Evolutionary conservation across 2,888 invertebrate species (phyloP), one percentile per base, ranked within the genome.

Genomic region (Biston stratarius): DNA sequence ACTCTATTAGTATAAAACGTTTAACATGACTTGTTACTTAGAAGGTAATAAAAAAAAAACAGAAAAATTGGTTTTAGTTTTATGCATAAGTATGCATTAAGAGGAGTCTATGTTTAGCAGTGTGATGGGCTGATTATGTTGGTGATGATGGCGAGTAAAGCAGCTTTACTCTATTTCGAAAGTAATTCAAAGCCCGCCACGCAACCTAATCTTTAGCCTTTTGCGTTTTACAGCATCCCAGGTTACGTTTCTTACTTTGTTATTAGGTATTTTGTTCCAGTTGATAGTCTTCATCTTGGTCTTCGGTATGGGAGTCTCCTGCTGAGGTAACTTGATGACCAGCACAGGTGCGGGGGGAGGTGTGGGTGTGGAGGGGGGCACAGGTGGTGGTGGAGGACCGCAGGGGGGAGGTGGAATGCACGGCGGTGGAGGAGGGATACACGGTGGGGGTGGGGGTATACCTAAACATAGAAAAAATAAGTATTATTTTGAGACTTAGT

Each of bases 241-340:
- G 24, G 24, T 24, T n/a, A n/a, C 24, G 24, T n/a, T n/a, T n/a
- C 85, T 87, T 48, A 97, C 97, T 94, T 97, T 98, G 84, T 96
- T 97, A 83, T 96, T 97, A 45, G 99, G 98, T 80, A 99, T 98
- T 90, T 99, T 99, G 85, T 98, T 98, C 99, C 99, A 99, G 84
- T 99, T 99, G 73, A 99, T 97, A 0, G 99, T 98, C 92, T 98
- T 99, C 98, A 99, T 99, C 90, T 99, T 99, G 38, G 97, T 96
- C 88, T 97, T 98, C n/a, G 99, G 99, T 67, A 96, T 96, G 0
- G 99, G 99, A 0, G 97, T 98, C 81, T 97, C 97, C 85, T 98
- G 98, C 81, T 98, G 98, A 12, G 98, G 98, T 79, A 98, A 93
- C 76, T 97, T 95, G 77, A 91, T 74, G 83, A 90, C 82, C 12